Conservation (phyloP, 2,113 vertebrate species). For the Phasianus colchicus region DNA sequence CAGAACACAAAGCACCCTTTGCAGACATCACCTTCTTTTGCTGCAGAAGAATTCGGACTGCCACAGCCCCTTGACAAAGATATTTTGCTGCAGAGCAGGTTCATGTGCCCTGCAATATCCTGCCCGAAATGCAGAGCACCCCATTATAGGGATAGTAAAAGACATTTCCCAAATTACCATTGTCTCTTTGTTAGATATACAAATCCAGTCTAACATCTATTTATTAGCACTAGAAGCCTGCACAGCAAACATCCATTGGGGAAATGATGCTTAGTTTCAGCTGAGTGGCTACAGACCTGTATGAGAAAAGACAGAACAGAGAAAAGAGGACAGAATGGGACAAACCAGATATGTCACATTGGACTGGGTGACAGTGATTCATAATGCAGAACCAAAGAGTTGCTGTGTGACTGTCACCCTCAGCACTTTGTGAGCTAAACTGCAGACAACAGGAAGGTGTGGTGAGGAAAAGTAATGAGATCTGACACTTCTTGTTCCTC, state of each 20-base stretch:
- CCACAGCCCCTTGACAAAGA: not conserved
- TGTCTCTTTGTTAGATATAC: not conserved
- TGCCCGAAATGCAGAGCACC: not conserved
- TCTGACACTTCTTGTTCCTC: conserved; percentile 25
- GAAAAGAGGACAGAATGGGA: not conserved
- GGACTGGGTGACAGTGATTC: conserved; percentile 15
- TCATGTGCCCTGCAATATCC: not conserved
- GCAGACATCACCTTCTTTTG: accelerated
- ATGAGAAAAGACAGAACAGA: not conserved
- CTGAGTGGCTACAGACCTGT: not conserved
- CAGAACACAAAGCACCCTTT: not conserved
- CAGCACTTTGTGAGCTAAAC: not conserved
- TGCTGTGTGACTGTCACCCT: not conserved
- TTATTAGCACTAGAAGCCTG: not conserved
- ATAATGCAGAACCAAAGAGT: not conserved
- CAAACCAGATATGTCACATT: not conserved
- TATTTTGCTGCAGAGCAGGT: not conserved
- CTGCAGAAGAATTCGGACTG: not conserved
- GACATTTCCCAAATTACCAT: not conserved
- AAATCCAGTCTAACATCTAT: conserved; percentile 2
- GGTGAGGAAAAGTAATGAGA: not conserved
- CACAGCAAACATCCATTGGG: not conserved
- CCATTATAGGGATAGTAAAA: not conserved
- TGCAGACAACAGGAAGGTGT: not conserved
- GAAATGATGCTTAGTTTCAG: conserved; percentile 16